A percentile compares a stretch with the other conserved stretches of the same genome.
Conservation (phyloP, 1,140 invertebrate species). For the Stegodyphus dumicola region DNA sequence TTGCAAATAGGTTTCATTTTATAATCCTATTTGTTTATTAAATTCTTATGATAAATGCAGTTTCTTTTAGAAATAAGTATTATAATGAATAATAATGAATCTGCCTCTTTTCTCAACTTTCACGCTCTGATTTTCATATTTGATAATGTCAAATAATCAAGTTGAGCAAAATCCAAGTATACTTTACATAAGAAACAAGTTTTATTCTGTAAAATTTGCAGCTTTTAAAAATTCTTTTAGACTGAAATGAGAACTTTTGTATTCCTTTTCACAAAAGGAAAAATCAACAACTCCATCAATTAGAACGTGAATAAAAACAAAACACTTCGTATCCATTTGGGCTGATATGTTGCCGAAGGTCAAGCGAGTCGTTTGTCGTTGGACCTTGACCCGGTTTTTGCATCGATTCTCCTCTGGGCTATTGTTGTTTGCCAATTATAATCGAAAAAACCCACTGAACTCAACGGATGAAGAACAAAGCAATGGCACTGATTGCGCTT, state of each 20-base stretch:
- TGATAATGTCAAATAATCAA: neutral
- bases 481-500: too few relatives aligned
- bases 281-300: neutral
- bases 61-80: too few relatives aligned
- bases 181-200: neutral
- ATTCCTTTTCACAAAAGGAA: neutral
- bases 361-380: slow-evolving; percentile 25
- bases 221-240: neutral
- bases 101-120: neutral
- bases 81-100: neutral
- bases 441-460: too few relatives aligned
- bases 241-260: too few relatives aligned
- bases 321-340: neutral
- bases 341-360: slow-evolving; percentile 20
- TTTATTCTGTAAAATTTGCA: neutral
- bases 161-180: neutral
- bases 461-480: too few relatives aligned
- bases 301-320: neutral
- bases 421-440: slow-evolving; percentile 40
- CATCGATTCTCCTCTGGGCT: slow-evolving; percentile 1
- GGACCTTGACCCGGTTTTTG: slow-evolving; percentile 47
- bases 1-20: too few relatives aligned
- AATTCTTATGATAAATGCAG: too few relatives aligned
- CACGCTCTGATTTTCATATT: neutral
- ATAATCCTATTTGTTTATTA: too few relatives aligned